Base-by-base conservation (phyloP, 2,888 invertebrate species). In the Cremastinae sp. region DNA sequence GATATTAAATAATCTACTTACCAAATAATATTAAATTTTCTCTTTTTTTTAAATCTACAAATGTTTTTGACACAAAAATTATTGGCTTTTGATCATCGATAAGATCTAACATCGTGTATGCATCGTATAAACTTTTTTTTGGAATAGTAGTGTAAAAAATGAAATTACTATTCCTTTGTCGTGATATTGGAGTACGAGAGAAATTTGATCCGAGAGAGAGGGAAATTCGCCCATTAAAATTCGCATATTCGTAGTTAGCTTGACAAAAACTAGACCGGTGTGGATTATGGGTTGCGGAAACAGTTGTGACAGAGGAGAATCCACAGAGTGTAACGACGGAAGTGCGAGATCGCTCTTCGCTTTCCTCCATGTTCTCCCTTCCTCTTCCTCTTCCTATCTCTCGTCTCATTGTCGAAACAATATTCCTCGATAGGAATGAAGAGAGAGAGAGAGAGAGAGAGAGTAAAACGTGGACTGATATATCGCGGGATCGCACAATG, bases 401-500 rank as follows among this genome's bases (percentile, higher is more conserved):
- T 14, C 45, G 56, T 61, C 61, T 56, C 38, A 12, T 70, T 81
- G 81, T 82, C 79, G 84, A 83, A 84, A 84, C 84, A 85, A 86
- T 87, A 86, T 86, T 87, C 83, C 80, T 77, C 74, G 28, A 78
- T 71, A 72, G 80, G 78, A 79, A 79, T 79, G 66, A 73, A 77
- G 36, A 4, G 51, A 12, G 58, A 20, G 61, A 16, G 38, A 38
- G 58, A 10, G 53, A 56, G 65, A 20, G 58, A 41, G 59, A 43
- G 58, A 18, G 49, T 36, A 59, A 5, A 43, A 20, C 61, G 66
- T 61, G 71, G 65, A 74, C 65, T 77, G 74, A 78, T 80, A 78
- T 80, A 81, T 81, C 80, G 80, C 78, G 75, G 65, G 81, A 84
- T 85, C 84, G 80, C 80, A 84, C 85, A 85, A 85, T 86, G 86